Evolutionary conservation across 2,888 invertebrate genomes (phyloP), one percentile per base, ranked within the genome.

Genomic region (Heliconius erato): DNA sequence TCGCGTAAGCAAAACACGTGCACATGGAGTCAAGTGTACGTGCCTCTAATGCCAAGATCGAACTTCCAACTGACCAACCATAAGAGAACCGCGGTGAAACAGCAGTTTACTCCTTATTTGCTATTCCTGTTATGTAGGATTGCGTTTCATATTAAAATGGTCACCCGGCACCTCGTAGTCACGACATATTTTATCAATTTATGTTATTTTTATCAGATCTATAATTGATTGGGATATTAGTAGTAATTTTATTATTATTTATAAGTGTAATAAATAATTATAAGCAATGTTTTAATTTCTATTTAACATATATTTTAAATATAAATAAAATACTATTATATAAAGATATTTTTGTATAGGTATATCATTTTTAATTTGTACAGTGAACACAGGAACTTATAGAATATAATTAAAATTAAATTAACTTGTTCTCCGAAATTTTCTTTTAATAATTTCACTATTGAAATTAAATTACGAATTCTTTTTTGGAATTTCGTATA

Each of bases 1-100:
- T 86, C 84, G 79, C 72, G 84, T 79, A 86, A 78, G 85, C 85
- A 80, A 84, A 82, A 82, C 86, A 86, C 86, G 86, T 85, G 81
- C 85, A 83, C 81, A 59, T 82, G 81, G 80, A 84, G 83, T 84
- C 84, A 83, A 84, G 84, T 81, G 82, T 82, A 85, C 86, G 86
- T 87, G 87, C 80, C 74, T 35, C 71, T 82, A 83, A 85, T 87
- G 79, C 79, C 78, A 74, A 85, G 59, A 28, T 82, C 65, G 49
- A 67, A 74, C 69, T 81, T 82, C 69, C 79, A 71, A 83, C 83
- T 80, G 78, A 82, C 85, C 83, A 84, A 82, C 80, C 68, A 77
- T 63, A 35, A 35, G 63, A 80, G 85, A 85, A 80, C 83, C 77
- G 78, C 80, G 79, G 80, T 79, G 54, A 77, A 80, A 74, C 78